Percentiles rank a stretch among this genome's conserved stretches.
These are phyloP conservation scores for Heliconius ethilla DNA, from an alignment of 2,888 invertebrate species.

Conservation along the genomic window DNA sequence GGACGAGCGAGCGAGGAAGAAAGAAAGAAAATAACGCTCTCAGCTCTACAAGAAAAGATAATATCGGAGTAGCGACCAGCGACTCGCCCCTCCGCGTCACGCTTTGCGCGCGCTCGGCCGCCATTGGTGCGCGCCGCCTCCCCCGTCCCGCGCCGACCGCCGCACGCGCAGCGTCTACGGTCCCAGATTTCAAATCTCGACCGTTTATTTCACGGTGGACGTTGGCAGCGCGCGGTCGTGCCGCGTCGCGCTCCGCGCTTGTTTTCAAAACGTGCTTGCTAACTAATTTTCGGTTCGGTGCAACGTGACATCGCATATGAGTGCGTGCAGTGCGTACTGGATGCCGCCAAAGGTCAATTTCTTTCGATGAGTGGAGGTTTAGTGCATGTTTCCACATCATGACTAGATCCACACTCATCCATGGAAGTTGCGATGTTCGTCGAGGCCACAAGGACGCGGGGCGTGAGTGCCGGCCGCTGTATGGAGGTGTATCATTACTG, in stretches of 20 bases:
- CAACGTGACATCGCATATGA: slow-evolving; percentile 75
- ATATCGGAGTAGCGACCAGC: slow-evolving; percentile 61
- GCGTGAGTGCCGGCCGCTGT: slow-evolving; percentile 58
- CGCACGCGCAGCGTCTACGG: slow-evolving; percentile 78
- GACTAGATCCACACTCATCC: slow-evolving; percentile 92
- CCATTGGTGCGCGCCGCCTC: slow-evolving; percentile 61
- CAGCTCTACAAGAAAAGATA: slow-evolving; percentile 70
- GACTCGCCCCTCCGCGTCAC: slow-evolving; percentile 66
- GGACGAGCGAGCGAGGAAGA: slow-evolving; percentile 67
- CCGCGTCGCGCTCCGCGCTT: slow-evolving; percentile 57
- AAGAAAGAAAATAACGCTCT: slow-evolving; percentile 78
- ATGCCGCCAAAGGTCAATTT: slow-evolving; percentile 72
- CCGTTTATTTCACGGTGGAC: slow-evolving; percentile 80
- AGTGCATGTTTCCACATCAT: slow-evolving; percentile 86
- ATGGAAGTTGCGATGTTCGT: slow-evolving; percentile 83
- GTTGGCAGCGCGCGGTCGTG: slow-evolving; percentile 65
- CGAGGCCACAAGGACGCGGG: slow-evolving; percentile 57
- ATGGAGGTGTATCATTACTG: slow-evolving; percentile 68
- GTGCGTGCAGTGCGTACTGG: slow-evolving; percentile 76
- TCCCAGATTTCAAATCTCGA: slow-evolving; percentile 81
- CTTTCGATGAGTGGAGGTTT: slow-evolving; percentile 89
- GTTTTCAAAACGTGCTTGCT: slow-evolving; percentile 77
- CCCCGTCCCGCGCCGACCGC: slow-evolving; percentile 41
- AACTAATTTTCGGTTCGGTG: slow-evolving; percentile 70
- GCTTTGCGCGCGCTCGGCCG: slow-evolving; percentile 66